Evolutionary conservation across 1,140 invertebrate genomes (phyloP).

Genomic region (Eumeta japonica): DNA sequence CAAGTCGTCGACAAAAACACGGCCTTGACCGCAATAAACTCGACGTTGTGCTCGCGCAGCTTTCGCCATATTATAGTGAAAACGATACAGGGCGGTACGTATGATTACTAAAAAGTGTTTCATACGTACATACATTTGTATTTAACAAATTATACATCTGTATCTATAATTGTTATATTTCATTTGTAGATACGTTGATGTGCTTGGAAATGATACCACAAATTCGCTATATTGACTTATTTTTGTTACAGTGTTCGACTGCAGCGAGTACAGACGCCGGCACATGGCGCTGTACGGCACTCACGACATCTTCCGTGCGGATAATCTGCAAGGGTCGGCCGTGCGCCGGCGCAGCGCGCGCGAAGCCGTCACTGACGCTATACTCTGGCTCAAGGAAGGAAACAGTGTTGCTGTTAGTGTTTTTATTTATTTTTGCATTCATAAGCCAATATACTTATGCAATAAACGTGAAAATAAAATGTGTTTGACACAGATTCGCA

Average conservation of each 20-base stretch:
- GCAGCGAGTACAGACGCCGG: slow-evolving; percentile 79
- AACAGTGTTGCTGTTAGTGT: slow-evolving; percentile 78
- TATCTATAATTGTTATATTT: too few species aligned
- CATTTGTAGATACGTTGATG: too few species aligned
- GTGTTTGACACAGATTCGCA: slow-evolving; percentile 1
- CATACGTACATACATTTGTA: too few species aligned
- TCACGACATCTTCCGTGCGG: slow-evolving; percentile 82
- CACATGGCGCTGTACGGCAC: slow-evolving; percentile 74
- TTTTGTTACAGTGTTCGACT: slow-evolving; percentile 75
- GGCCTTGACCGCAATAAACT: too few species aligned
- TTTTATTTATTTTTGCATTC: slow-evolving; percentile 1
- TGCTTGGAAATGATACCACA: too few species aligned
- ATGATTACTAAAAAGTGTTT: too few species aligned
- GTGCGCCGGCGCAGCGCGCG: slow-evolving; percentile 76
- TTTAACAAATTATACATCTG: too few species aligned
- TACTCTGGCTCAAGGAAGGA: slow-evolving; percentile 71
- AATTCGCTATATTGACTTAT: too few species aligned
- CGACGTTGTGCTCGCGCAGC: too few species aligned
- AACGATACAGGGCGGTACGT: too few species aligned
- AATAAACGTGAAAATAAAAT: slow-evolving; percentile 3
- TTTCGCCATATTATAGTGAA: too few species aligned
- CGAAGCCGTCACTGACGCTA: slow-evolving; percentile 82
- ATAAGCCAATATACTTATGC: not conserved
- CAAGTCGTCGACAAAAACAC: too few species aligned
- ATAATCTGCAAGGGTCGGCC: slow-evolving; percentile 78